Conservation (phyloP, 2,888 invertebrate species). For the Uropetala carovei region DNA sequence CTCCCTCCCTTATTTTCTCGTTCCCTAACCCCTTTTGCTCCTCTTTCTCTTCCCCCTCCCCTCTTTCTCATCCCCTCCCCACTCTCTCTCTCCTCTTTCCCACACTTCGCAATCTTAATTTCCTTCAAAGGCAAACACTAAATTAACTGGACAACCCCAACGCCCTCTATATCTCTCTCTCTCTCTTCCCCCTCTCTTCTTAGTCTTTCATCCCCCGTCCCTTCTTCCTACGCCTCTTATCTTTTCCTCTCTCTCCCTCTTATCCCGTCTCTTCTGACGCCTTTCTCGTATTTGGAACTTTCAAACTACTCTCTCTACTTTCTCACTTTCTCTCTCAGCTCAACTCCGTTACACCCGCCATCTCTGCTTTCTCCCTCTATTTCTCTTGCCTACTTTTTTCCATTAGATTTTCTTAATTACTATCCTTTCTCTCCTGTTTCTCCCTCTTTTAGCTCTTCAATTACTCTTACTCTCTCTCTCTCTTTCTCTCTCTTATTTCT, state of each 20-base stretch:
- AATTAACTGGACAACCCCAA: slow-evolving; percentile 55
- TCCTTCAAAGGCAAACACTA: slow-evolving; percentile 54
- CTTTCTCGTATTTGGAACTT: background rate
- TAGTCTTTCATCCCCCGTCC: background rate
- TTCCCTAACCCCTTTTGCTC: background rate
- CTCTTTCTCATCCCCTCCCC: too few species aligned
- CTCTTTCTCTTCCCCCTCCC: background rate
- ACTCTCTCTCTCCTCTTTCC: slow-evolving; percentile 6
- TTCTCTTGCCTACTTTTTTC: background rate
- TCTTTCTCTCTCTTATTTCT: background rate
- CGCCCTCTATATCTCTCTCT: too few species aligned
- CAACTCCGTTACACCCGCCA: background rate
- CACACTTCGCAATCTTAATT: slow-evolving; percentile 15
- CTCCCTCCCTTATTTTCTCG: background rate
- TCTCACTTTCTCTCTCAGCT: background rate
- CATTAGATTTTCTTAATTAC: slow-evolving; percentile 44
- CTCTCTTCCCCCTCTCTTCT: background rate
- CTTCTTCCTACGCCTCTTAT: background rate
- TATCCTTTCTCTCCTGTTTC: background rate
- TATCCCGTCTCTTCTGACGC: background rate
- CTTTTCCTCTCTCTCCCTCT: background rate
- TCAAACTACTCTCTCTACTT: background rate
- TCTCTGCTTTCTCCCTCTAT: background rate
- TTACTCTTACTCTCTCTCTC: background rate
- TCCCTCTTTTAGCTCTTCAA: background rate